Evolutionary conservation across 1,140 invertebrate species (phyloP), one percentile per base, ranked within the genome.

Genomic region (Trichogramma pretiosum): DNA sequence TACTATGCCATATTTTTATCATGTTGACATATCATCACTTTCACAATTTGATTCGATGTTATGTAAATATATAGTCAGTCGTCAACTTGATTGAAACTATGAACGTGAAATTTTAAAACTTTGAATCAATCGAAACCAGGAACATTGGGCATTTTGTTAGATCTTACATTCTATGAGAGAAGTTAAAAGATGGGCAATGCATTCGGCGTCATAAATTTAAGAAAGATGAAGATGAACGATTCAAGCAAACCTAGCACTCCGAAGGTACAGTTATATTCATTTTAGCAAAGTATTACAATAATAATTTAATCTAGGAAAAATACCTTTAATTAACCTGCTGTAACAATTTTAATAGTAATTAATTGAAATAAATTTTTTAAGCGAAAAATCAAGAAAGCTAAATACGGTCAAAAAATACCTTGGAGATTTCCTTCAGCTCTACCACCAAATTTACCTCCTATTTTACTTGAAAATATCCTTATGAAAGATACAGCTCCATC

Each of bases 401-500:
- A 93, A 57, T 98, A 93, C 73, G 80, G 77, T 33, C 85, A 96
- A 76, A 87, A 94, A 58, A 87, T 98, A 55, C 92, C 93, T 5
- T 93, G 89, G 83, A 89, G 93, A 56, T 92, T 92, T 70, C 82
- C 85, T 45, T 80, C 87, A 37, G 90, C 89, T 0, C n/a, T n/a
- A n/a, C 95, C 96, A n/a, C 96, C 96, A 8, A 88, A 98, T 55
- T 75, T 99, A 53, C 96, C 96, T 24, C 96, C 96, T 23, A 93
- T 98, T 74, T 73, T 99, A 37, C 74, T 98, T 16, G 93, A 98
- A 81, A 94, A 99, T 65, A 99, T 99, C 63, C 76, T 99, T 3
- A 99, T 99, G 69, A 98, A 98, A 73, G 94, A 98, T 62, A 96
- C 93, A 24, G 92, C 93, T 34, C 74, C 92, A 53, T 91, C 89